phyloP scores from a whole-genome alignment of 2,888 invertebrate genomes.

The Lithosia quadra region DNA sequence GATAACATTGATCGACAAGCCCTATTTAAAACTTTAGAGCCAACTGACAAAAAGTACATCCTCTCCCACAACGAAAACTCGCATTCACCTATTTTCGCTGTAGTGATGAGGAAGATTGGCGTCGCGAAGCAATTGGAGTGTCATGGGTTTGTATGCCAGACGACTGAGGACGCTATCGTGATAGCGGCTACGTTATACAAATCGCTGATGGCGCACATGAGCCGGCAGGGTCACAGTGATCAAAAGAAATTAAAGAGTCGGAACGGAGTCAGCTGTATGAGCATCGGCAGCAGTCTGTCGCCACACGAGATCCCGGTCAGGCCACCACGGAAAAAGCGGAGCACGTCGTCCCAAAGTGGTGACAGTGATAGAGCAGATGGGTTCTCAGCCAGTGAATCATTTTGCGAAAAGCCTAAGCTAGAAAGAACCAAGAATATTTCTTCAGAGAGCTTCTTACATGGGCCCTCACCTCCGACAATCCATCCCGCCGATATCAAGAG shows the following conservation, averaged over 20 bases:
- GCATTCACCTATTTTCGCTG: constrained; percentile 95
- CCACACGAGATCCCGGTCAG: constrained; percentile 87
- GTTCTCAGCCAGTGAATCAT: constrained; percentile 79
- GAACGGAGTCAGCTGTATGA: constrained; percentile 93
- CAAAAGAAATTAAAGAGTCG: constrained; percentile 89
- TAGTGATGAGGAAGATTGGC: constrained; percentile 94
- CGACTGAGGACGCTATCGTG: constrained; percentile 96
- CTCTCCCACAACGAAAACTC: constrained; percentile 87
- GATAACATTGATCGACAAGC: constrained; percentile 92
- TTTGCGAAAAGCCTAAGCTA: constrained; percentile 80
- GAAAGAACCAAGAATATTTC: constrained; percentile 87
- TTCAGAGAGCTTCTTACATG: constrained; percentile 86
- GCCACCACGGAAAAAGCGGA: constrained; percentile 92
- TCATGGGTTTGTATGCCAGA: constrained; percentile 96
- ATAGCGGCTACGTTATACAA: constrained; percentile 97
- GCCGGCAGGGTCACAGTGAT: constrained; percentile 83
- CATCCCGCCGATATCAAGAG: constrained; percentile 75
- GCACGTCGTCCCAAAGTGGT: constrained; percentile 88
- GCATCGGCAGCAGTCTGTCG: constrained; percentile 89
- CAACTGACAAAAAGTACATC: constrained; percentile 86
- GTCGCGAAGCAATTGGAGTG: constrained; percentile 94
- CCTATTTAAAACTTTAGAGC: constrained; percentile 87
- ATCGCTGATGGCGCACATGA: constrained; percentile 94
- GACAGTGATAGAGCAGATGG: constrained; percentile 88
- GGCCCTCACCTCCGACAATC: constrained; percentile 70